These are phyloP conservation scores for Pecten maximus DNA, from an alignment of 2,888 invertebrate genomes.

Conservation along the genomic window DNA sequence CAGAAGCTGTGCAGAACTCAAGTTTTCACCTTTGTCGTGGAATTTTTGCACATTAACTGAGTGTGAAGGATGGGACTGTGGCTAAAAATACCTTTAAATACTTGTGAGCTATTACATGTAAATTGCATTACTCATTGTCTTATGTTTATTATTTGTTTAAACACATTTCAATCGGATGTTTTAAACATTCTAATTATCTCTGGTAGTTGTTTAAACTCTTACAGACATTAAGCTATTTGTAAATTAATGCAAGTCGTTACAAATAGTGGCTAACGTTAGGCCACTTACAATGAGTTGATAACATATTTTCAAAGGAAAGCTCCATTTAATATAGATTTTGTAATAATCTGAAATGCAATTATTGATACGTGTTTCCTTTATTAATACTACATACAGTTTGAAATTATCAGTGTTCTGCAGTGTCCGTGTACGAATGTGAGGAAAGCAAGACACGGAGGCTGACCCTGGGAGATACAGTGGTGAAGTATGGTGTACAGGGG, in stretches of 20 bases:
- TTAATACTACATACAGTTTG: neutral
- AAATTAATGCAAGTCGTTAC: too few relatives aligned
- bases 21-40: neutral
- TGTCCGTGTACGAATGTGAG: neutral
- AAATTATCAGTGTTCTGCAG: neutral
- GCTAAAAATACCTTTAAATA: too few relatives aligned
- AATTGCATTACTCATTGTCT: too few relatives aligned
- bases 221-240: too few relatives aligned
- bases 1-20: neutral
- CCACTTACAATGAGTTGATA: too few relatives aligned
- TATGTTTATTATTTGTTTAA: too few relatives aligned
- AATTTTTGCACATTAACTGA: neutral
- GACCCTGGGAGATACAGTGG: neutral
- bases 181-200: too few relatives aligned
- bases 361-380: neutral
- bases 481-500: neutral
- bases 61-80: neutral
- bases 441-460: neutral
- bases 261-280: too few relatives aligned
- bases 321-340: too few relatives aligned
- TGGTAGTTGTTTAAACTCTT: too few relatives aligned
- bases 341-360: neutral
- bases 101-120: too few relatives aligned
- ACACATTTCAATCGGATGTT: too few relatives aligned
- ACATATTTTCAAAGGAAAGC: neutral